Percentiles rank a stretch among this genome's conserved stretches.
These are phyloP conservation scores for Drosophila mojavensis DNA, from an alignment of 1,140 invertebrate genomes.

Conservation along the genomic window DNA sequence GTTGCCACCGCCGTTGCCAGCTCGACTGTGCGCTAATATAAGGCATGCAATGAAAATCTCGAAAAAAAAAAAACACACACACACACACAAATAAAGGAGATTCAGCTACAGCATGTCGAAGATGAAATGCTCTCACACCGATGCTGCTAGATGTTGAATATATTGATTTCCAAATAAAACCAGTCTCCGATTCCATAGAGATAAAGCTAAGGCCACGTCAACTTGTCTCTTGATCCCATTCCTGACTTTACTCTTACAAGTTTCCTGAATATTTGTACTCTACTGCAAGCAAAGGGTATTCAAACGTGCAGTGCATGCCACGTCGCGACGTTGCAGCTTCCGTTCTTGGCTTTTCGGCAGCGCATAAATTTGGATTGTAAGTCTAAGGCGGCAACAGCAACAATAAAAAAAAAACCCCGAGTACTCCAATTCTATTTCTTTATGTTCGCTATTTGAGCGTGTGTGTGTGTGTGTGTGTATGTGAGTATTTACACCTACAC, in stretches of 20 bases:
- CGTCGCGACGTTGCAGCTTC: conserved; percentile 24
- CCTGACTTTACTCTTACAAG: background rate
- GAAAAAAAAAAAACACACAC: conserved; percentile 19
- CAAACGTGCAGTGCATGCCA: conserved; percentile 23
- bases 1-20: conserved; percentile 44
- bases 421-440: conserved; percentile 67
- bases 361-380: conserved; percentile 72
- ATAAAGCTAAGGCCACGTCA: background rate
- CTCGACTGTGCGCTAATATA: conserved; percentile 75
- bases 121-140: background rate
- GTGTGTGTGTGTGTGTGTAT: conserved; percentile 5
- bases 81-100: conserved; percentile 38
- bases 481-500: conserved; percentile 8
- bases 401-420: conserved; percentile 20
- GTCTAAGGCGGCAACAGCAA: conserved; percentile 29
- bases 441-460: conserved; percentile 21
- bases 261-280: no score
- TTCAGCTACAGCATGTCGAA: conserved; percentile 16
- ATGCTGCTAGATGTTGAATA: no score
- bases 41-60: conserved; percentile 69
- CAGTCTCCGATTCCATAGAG: no score
- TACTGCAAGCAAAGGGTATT: background rate
- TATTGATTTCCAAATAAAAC: no score
- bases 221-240: background rate
- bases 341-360: conserved; percentile 58